Evolutionary conservation across 1,140 invertebrate genomes (phyloP).

Genomic region (Halictus rubicundus): DNA sequence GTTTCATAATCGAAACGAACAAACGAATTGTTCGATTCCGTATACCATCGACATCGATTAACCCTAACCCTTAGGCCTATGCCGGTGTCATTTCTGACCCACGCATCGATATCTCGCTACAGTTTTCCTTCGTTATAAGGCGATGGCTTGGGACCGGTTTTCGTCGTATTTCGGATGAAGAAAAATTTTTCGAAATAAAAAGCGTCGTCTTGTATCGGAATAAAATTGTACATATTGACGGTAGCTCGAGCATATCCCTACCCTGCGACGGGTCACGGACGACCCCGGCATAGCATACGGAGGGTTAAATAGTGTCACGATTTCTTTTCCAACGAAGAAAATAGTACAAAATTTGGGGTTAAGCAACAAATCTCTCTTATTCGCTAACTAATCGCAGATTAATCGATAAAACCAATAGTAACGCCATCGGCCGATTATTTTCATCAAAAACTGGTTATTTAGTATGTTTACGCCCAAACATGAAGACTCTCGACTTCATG

Average conservation of each 20-base stretch:
- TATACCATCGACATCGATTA: background rate
- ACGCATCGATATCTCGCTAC: too few species aligned
- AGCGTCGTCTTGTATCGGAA: too few species aligned
- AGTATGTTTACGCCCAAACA: background rate
- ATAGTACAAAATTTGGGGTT: background rate
- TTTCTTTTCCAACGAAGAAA: background rate
- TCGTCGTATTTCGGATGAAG: too few species aligned
- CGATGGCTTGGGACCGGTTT: too few species aligned
- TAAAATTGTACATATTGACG: too few species aligned
- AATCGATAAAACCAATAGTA: background rate
- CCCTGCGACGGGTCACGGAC: too few species aligned
- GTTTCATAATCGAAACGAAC: constrained; percentile 30
- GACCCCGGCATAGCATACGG: too few species aligned
- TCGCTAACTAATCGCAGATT: background rate
- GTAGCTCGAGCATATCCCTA: too few species aligned
- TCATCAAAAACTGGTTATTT: background rate
- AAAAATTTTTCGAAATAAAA: too few species aligned
- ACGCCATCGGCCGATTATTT: background rate
- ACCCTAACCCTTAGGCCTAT: too few species aligned
- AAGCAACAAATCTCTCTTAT: background rate
- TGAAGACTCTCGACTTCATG: background rate
- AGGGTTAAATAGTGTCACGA: background rate
- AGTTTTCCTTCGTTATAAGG: too few species aligned
- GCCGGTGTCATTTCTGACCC: too few species aligned
- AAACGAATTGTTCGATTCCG: constrained; percentile 1